Conservation (phyloP, 2,113 vertebrate species). For the Spea multiplicata region DNA sequence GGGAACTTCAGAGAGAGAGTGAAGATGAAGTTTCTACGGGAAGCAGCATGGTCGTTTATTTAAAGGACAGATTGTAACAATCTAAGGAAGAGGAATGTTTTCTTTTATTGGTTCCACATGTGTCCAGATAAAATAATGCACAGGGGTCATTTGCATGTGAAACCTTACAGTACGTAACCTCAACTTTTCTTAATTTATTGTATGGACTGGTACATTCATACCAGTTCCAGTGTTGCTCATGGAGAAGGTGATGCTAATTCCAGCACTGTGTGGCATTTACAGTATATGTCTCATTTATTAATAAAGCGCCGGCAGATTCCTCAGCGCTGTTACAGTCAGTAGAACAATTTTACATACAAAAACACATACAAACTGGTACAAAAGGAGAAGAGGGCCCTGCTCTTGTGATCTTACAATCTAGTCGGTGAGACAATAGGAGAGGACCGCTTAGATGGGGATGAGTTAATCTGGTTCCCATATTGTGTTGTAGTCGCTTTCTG, state of each 20-base stretch:
- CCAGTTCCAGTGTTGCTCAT: neutral
- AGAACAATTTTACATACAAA: too few relatives aligned
- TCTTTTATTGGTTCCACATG: conserved; percentile 38
- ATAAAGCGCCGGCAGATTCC: too few relatives aligned
- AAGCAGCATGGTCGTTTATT: conserved; percentile 23
- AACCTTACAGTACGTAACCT: conserved; percentile 14
- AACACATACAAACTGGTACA: too few relatives aligned
- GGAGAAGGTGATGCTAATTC: neutral
- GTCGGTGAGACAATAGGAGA: too few relatives aligned
- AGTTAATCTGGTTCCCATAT: too few relatives aligned
- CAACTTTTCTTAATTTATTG: neutral
- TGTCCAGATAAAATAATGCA: conserved; percentile 10
- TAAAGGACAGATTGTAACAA: conserved; percentile 33
- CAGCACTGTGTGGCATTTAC: neutral
- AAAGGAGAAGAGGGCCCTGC: too few relatives aligned
- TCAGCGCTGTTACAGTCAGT: too few relatives aligned
- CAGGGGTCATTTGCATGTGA: conserved; percentile 2
- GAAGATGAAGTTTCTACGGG: conserved; percentile 16
- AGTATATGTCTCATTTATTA: too few relatives aligned
- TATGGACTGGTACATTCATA: neutral
- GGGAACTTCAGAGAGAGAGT: conserved; percentile 35
- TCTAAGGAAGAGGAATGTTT: conserved; percentile 10
- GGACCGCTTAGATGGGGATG: too few relatives aligned
- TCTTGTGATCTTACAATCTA: too few relatives aligned
- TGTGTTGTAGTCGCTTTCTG: too few relatives aligned